Percentiles rank a stretch among this genome's conserved stretches.
phyloP scores from a whole-genome alignment of 2,113 vertebrate species.

The rat (Rattus norvegicus) region DNA sequence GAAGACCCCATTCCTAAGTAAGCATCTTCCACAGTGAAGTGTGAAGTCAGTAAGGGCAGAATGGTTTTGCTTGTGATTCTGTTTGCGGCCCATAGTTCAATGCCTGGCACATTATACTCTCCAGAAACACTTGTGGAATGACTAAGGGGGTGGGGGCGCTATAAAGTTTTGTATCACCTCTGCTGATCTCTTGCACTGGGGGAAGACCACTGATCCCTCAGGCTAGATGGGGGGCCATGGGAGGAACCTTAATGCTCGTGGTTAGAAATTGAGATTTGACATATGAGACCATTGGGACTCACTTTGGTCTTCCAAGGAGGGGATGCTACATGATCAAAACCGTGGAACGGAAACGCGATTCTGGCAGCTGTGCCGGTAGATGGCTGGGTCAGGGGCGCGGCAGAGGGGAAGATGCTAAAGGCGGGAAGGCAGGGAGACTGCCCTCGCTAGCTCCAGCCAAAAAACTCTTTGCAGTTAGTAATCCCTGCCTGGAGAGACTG shows the following conservation, averaged over 20 bases:
- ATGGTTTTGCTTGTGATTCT: rapidly evolving
- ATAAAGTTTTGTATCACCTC: background rate
- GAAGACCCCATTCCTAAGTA: background rate
- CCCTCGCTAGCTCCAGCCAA: background rate
- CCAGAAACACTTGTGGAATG: background rate
- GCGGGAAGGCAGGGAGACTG: background rate
- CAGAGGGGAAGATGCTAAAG: conserved; percentile 17
- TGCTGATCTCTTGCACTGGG: background rate
- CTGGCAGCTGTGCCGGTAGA: conserved; percentile 44
- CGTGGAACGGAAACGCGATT: conserved; percentile 59
- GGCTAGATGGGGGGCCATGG: conserved; percentile 54
- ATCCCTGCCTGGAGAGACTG: background rate
- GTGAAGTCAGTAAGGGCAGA: background rate
- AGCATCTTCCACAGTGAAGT: background rate
- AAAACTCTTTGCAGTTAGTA: background rate
- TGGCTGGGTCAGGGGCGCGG: background rate
- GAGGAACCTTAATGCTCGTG: background rate
- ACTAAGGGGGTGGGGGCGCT: background rate
- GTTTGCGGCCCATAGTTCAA: background rate
- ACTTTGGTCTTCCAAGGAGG: conserved; percentile 44
- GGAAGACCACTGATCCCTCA: background rate
- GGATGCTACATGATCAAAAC: conserved; percentile 72
- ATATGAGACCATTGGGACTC: conserved; percentile 67
- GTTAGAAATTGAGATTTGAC: conserved; percentile 68
- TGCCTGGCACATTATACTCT: background rate